Conservation (phyloP, 2,797 vertebrate genomes). For the Sebastes matsubarae region DNA sequence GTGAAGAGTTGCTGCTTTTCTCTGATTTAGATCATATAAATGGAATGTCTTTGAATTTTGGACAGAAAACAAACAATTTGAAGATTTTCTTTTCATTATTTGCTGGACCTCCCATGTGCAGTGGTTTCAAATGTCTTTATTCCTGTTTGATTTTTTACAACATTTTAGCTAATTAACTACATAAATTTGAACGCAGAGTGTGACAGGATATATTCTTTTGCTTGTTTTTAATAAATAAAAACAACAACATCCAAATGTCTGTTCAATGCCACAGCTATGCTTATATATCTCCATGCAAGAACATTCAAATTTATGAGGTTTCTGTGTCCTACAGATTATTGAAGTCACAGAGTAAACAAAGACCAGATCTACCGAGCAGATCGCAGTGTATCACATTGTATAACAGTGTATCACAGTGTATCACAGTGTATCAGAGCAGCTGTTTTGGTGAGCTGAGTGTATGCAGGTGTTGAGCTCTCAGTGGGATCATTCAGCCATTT, state of each 20-base stretch:
- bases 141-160: background rate
- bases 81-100: background rate
- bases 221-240: background rate
- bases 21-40: background rate
- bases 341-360: background rate
- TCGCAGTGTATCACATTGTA: background rate
- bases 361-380: background rate
- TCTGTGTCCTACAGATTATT: background rate
- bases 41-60: background rate
- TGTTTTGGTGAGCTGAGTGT: constrained; percentile 28
- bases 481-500: constrained; percentile 39
- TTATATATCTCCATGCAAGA: background rate
- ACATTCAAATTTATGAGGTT: background rate
- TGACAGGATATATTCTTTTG: background rate
- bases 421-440: background rate
- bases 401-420: background rate
- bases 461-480: constrained; percentile 47
- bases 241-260: background rate
- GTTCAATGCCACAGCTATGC: background rate
- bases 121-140: background rate
- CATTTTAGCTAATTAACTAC: background rate
- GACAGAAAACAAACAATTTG: background rate
- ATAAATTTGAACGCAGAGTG: background rate
- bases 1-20: background rate
- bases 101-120: background rate